Evolutionary conservation across 2,113 vertebrate genomes (phyloP).

Genomic region (Felis catus): F.catus_Fca126_mat1.0 CM031412.1:107452001-107452500

Average conservation of each 20-base stretch:
- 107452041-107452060: not conserved
- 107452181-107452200: slow-evolving; percentile 1
- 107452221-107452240: not conserved
- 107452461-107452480: not conserved
- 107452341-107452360: not conserved
- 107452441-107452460: not conserved
- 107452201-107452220: not conserved
- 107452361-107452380: not conserved
- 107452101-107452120: not conserved
- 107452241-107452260: not conserved
- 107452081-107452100: not conserved
- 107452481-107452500: not conserved
- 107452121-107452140: not conserved
- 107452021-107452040: not conserved
- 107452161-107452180: not conserved
- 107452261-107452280: not conserved
- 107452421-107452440: not conserved
- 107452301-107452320: not conserved
- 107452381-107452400: not conserved
- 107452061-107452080: not conserved
- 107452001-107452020: not conserved
- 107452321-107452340: not conserved
- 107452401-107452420: not conserved
- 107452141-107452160: not conserved
- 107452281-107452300: not conserved